phyloP scores from a whole-genome alignment of 2,113 vertebrate species.

The Alouatta palliata region DNA sequence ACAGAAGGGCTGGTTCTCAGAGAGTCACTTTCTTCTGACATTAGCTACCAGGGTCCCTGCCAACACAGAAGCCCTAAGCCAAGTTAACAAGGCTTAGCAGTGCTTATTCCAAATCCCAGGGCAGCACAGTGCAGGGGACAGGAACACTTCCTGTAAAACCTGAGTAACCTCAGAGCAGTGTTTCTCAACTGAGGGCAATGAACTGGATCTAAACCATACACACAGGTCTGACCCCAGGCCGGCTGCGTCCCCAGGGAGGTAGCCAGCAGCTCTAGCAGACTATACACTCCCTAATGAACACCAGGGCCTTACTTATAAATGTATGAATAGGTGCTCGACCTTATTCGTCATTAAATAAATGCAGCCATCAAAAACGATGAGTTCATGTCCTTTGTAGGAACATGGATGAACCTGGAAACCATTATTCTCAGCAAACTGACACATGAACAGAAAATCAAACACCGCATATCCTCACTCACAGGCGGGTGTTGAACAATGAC shows the following conservation, averaged over 20 bases:
- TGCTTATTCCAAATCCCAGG: background rate
- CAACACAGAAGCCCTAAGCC: background rate
- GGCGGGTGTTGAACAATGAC: too few species aligned
- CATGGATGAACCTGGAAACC: too few species aligned
- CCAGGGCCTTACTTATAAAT: background rate
- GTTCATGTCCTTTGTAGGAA: too few species aligned
- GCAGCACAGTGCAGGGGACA: background rate
- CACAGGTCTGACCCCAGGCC: background rate
- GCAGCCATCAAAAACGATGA: too few species aligned
- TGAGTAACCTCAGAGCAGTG: background rate
- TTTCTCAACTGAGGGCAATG: background rate
- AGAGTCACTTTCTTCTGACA: slow-evolving; percentile 93
- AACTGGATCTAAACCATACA: background rate
- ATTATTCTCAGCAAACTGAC: too few species aligned
- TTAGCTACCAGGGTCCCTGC: slow-evolving; percentile 83
- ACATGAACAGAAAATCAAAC: too few species aligned
- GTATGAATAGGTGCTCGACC: too few species aligned
- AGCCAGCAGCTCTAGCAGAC: background rate
- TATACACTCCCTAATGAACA: background rate
- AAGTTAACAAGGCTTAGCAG: background rate
- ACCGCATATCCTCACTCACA: too few species aligned
- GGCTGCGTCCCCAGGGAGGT: background rate
- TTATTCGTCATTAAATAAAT: background rate
- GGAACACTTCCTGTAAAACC: background rate
- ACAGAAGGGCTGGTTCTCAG: slow-evolving; percentile 86